Percentiles rank a stretch among this genome's conserved stretches.
Conservation (phyloP, 53 echinoderm and acorn worm species). For the Paracentrotus lividus region DNA sequence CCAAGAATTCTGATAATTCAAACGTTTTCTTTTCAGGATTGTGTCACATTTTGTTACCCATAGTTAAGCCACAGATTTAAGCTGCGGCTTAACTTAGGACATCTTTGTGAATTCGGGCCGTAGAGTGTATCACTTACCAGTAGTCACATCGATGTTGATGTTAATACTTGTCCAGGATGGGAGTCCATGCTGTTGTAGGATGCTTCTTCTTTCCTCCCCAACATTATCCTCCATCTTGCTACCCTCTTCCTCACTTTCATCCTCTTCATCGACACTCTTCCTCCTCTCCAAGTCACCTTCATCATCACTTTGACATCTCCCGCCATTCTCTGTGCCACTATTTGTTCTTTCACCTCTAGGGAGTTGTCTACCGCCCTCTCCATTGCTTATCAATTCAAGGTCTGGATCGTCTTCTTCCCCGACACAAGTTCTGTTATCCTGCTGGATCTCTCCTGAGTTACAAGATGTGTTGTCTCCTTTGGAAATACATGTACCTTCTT, state of each 20-base stretch:
- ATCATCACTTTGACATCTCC: background rate
- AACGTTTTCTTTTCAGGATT: too few species aligned
- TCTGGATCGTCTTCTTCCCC: background rate
- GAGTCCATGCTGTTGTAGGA: conserved; percentile 80
- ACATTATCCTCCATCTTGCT: conserved; percentile 35
- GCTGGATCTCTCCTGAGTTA: background rate
- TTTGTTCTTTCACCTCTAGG: background rate
- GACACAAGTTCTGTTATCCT: background rate
- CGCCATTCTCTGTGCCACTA: background rate
- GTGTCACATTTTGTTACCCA: too few species aligned
- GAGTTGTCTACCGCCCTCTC: background rate
- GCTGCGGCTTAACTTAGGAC: too few species aligned
- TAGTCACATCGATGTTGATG: conserved; percentile 78
- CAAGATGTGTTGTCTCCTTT: background rate
- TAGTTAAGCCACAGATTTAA: too few species aligned
- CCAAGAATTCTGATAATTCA: too few species aligned
- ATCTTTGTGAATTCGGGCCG: too few species aligned
- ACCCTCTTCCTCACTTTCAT: conserved; percentile 38
- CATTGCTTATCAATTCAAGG: background rate
- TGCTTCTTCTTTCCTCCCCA: conserved; percentile 11
- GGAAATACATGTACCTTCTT: too few species aligned
- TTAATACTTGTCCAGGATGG: conserved; percentile 83
- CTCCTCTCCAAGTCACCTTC: background rate
- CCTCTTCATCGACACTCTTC: conserved; percentile 1
- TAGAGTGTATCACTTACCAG: conserved; percentile 77